Evolutionary conservation across 2,113 vertebrate genomes (phyloP).

Genomic region (Aptenodytes patagonicus): DNA sequence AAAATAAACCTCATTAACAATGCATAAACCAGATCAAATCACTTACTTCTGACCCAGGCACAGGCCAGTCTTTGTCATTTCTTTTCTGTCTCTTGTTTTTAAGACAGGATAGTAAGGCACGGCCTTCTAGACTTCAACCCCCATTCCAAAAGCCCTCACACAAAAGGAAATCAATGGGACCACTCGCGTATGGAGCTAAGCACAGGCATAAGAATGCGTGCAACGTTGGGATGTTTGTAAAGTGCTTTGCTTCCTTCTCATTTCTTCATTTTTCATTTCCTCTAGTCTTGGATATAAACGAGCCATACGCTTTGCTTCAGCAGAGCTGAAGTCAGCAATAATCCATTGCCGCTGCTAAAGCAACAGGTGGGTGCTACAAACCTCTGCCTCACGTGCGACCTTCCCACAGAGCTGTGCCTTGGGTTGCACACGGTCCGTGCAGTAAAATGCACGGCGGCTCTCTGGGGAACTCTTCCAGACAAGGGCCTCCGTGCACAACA

Average conservation of each 20-base stretch:
- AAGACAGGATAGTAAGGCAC: not conserved
- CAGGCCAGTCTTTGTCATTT: not conserved
- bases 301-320: not conserved
- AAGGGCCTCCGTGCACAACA: rapidly evolving
- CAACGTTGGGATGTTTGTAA: not conserved
- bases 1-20: not conserved
- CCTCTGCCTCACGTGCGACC: rapidly evolving
- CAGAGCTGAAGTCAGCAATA: not conserved
- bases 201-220: not conserved
- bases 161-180: not conserved
- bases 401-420: not conserved
- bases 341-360: not conserved
- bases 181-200: not conserved
- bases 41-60: not conserved
- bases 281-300: not conserved
- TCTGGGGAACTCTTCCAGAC: not conserved
- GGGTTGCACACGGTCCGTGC: rapidly evolving
- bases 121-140: not conserved
- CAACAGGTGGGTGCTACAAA: not conserved
- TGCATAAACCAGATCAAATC: not conserved
- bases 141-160: not conserved
- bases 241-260: not conserved
- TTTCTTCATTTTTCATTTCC: not conserved
- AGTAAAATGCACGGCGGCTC: rapidly evolving
- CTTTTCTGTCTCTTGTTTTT: not conserved